Conservation (phyloP, 92 coral and sea anemone species). For the Galaxea fascicularis region DNA sequence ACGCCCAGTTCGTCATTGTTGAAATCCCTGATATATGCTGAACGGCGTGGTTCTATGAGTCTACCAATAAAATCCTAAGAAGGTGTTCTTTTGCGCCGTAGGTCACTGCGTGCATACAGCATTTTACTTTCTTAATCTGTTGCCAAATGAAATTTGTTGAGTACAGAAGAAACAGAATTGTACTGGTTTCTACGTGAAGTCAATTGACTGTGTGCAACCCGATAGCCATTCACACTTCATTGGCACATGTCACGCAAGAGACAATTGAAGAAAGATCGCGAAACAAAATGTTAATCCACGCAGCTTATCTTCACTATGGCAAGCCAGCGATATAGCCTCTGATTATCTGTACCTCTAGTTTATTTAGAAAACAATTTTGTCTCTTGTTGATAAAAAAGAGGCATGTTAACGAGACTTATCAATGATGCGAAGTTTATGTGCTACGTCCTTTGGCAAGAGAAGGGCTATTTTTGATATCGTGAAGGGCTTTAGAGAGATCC, state of each 20-base stretch:
- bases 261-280: not conserved
- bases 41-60: not conserved
- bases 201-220: not conserved
- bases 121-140: no score
- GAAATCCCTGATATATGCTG: not conserved
- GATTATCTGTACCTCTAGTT: not conserved
- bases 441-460: no score
- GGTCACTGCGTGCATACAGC: no score
- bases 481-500: no score
- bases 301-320: not conserved
- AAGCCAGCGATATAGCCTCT: not conserved
- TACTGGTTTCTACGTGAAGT: not conserved
- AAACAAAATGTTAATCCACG: not conserved
- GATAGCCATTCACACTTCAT: not conserved
- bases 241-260: not conserved
- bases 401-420: not conserved
- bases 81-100: no score
- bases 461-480: no score
- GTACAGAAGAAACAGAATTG: not conserved
- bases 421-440: no score
- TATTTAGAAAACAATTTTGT: not conserved
- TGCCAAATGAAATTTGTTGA: not conserved
- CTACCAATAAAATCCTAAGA: not conserved
- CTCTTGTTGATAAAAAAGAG: not conserved
- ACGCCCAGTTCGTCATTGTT: no score